A percentile compares a stretch with the other conserved stretches of the same genome.
phyloP scores from a whole-genome alignment of 1,140 invertebrate species.

The Papilio glaucus region DNA sequence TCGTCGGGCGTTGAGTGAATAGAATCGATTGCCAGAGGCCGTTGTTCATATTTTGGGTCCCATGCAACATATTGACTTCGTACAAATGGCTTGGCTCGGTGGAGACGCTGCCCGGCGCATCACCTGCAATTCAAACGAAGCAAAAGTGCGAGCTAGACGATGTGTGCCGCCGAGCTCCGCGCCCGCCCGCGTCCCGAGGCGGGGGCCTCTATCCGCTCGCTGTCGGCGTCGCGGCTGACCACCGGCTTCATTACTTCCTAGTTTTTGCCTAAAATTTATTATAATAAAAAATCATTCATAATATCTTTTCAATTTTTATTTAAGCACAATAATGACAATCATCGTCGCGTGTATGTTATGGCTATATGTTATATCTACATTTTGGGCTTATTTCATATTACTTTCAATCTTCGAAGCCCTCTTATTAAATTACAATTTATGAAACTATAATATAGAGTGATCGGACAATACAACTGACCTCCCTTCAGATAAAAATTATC shows the following conservation, averaged over 20 bases:
- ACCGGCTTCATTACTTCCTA: constrained; percentile 28
- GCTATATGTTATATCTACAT: constrained; percentile 59
- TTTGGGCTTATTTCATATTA: constrained; percentile 50
- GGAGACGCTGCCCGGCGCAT: no score
- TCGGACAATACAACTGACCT: constrained; percentile 43
- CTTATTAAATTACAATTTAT: constrained; percentile 52
- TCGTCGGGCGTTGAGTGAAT: no score
- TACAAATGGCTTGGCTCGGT: no score
- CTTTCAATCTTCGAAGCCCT: constrained; percentile 44
- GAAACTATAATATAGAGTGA: constrained; percentile 68
- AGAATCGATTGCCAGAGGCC: no score
- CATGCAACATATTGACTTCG: no score
- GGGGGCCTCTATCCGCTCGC: constrained; percentile 3
- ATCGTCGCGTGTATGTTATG: constrained; percentile 72
- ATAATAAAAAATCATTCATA: constrained; percentile 57
- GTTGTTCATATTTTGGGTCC: no score
- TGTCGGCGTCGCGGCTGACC: constrained; percentile 26
- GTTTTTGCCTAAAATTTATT: constrained; percentile 19
- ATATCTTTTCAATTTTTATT: constrained; percentile 70
- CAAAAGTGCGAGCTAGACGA: constrained; percentile 61
- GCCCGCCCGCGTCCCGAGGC: constrained; percentile 20
- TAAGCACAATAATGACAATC: constrained; percentile 78
- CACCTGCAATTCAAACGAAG: constrained; percentile 67
- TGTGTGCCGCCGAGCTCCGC: constrained; percentile 73
- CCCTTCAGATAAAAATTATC: constrained; percentile 39